Conservation (phyloP, 2,797 vertebrate species). For the Simalia tracyae region DNA sequence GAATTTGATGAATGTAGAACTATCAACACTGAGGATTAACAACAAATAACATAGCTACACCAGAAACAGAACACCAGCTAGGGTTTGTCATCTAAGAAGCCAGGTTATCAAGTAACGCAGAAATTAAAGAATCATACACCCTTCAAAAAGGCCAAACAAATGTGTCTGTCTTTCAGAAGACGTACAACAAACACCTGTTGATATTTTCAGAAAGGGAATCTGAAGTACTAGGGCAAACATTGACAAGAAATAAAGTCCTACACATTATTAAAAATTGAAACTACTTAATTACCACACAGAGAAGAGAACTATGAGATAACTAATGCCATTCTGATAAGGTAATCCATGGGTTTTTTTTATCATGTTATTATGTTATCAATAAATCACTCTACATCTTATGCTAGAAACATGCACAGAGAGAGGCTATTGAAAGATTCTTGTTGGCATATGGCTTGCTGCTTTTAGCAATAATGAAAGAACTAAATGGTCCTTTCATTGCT, state of each 20-base stretch:
- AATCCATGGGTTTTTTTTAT: neutral
- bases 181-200: neutral
- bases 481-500: neutral
- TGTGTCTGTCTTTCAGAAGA: no score
- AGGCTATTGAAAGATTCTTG: neutral
- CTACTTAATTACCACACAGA: neutral
- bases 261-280: neutral
- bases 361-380: neutral
- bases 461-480: neutral
- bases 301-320: neutral
- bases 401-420: neutral
- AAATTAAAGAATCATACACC: no score
- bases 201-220: neutral
- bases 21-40: no score
- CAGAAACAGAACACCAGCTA: no score
- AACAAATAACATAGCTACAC: no score
- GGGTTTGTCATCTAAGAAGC: no score
- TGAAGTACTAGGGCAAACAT: neutral
- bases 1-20: no score
- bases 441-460: neutral
- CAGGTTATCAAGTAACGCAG: no score
- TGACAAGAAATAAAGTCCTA: neutral
- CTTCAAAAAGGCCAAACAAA: no score
- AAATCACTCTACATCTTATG: neutral
- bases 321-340: neutral